A percentile compares a stretch with the other conserved stretches of the same genome.
phyloP scores from a whole-genome alignment of 1,140 invertebrate genomes.

The Papilio glaucus region DNA sequence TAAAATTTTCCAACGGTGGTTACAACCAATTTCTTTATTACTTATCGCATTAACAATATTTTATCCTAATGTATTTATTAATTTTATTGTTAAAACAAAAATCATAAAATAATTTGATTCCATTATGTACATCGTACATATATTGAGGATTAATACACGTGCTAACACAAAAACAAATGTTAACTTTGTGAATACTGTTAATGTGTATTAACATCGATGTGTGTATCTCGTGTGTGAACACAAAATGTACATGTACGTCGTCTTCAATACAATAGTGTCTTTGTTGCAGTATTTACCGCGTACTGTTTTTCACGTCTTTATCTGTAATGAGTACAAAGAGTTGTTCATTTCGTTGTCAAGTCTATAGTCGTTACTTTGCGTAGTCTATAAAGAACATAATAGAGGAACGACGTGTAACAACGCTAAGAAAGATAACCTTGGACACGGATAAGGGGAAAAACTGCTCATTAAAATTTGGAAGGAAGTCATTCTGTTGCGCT shows the following conservation, averaged over 20 bases:
- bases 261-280: constrained; percentile 1
- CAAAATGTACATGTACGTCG: not conserved
- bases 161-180: not conserved
- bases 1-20: too few species aligned
- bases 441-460: not conserved
- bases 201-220: not conserved
- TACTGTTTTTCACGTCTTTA: constrained; percentile 15
- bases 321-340: constrained; percentile 16
- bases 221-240: not conserved
- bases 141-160: not conserved
- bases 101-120: not conserved
- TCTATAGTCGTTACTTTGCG: not conserved
- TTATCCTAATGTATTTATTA: too few species aligned
- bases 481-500: not conserved
- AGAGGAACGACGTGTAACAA: not conserved
- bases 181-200: not conserved
- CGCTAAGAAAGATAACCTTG: not conserved
- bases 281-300: constrained; percentile 6
- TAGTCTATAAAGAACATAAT: not conserved
- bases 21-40: too few species aligned
- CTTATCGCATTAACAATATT: too few species aligned
- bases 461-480: too few species aligned
- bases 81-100: not conserved
- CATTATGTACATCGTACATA: not conserved
- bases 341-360: constrained; percentile 23